These are phyloP conservation scores for Chaetops frenatus DNA, from an alignment of 2,113 vertebrate species.

Conservation along the genomic window DNA sequence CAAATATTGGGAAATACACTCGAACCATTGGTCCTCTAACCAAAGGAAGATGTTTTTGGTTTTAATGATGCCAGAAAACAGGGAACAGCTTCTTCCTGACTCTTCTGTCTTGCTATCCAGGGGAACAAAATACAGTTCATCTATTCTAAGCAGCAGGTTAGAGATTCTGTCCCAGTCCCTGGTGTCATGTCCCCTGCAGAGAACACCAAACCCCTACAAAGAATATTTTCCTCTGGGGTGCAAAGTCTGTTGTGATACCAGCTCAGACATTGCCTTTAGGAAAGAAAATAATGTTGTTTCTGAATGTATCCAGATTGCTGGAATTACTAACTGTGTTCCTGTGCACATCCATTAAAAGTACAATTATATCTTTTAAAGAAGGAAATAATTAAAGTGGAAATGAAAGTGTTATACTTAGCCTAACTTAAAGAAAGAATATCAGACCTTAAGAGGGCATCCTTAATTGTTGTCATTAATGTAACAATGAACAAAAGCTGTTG, in stretches of 20 bases:
- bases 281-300: not conserved
- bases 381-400: slow-evolving; percentile 24
- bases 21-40: not conserved
- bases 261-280: not conserved
- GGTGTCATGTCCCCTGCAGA: not conserved
- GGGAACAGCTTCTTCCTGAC: not conserved
- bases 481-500: not conserved
- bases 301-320: not conserved
- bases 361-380: not conserved
- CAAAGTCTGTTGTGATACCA: not conserved
- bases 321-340: not conserved
- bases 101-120: not conserved
- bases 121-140: not conserved
- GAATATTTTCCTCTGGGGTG: not conserved
- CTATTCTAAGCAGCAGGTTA: not conserved
- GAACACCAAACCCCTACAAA: not conserved
- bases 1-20: not conserved
- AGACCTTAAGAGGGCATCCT: not conserved
- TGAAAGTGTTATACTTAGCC: not conserved
- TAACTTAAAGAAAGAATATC: not conserved
- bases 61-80: not conserved
- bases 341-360: not conserved
- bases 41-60: not conserved
- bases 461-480: not conserved
- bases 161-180: not conserved